Evolutionary conservation across 2,888 invertebrate species (phyloP), one percentile per base, ranked within the genome.

Genomic region (Dicycla oo): DNA sequence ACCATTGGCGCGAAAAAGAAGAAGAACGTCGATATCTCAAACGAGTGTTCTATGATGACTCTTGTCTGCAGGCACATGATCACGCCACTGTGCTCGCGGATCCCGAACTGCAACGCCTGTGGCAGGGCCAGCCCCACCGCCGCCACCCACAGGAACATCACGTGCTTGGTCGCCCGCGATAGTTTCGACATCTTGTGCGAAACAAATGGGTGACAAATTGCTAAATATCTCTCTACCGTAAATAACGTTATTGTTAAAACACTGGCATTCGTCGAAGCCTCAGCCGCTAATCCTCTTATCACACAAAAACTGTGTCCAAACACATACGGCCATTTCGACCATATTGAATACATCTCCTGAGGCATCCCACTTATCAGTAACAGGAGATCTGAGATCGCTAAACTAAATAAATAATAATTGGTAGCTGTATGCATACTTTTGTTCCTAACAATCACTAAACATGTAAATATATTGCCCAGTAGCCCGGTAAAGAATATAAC

Each of bases 161-260:
- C 98, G 86, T 98, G 97, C 89, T 98, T 98, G 70, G 98, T 96
- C 15, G 98, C 99, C 45, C 99, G 96, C 23, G 98, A 97, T 54
- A 99, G 94, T 88, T 98, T 98, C 7, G 98, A 98, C 97, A 98
- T 98, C 76, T 98, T 98, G 90, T 99, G 98, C 7, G 97, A 96
- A 49, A 97, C 90, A 84, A 97, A 97, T 2, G 97, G 97, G 84
- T 97, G 97, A 82, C 97, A 97, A 76, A 97, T 97, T 15, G 97
- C 97, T 75, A 97, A 92, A 83, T 97, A 97, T 73, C 97, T 96
- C 91, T 98, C 98, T 53, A 98, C 97, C 0, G 98, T 98, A 92
- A 98, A 99, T 23, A 98, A 97, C 0, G 98, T 98, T 80, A 98
- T 98, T 1, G 97, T 98, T 60, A 97, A 91, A 1, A 98, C 97